Base-by-base conservation (phyloP, 1,140 invertebrate species). In the Caenorhabditis inopinata region DNA sequence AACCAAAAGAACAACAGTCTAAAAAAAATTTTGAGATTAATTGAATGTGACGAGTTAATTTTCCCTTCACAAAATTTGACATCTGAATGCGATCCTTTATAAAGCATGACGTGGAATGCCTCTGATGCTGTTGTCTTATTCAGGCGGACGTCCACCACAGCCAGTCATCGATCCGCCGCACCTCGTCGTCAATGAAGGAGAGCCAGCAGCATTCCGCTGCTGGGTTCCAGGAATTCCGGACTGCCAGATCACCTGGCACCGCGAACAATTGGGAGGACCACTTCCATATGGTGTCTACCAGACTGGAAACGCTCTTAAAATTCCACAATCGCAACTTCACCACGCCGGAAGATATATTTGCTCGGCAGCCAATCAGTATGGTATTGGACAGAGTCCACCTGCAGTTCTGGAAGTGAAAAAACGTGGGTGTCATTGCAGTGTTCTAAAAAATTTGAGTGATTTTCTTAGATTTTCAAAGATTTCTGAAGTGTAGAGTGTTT, bases 311-410 rank as follows among this genome's bases (percentile, higher is more conserved):
- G 84, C 86, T 38, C 83, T 88, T 16, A 83, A 84, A 35, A 88
- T 88, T 42, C 87, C 86, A 32, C 45, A 78, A 51, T 85, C 84
- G 14, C 78, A 87, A 42, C 74, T 83, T 14, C 80, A 83, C 14
- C 85, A 88, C 53, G 87, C 81, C 25, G 87, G 87, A 2, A 82
- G 88, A 58, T 88, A 88, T 68, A 88, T 88, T 46, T 88, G 87
- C 49, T 86, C 84, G 18, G 83, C 79, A 16, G 51, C 58, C n/a
- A 85, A 87, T 62, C 84, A 85, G 53, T 84, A 80, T 42, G 87
- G 87, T 14, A 80, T 74, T 12, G 86, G 82, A 38, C 80, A 82
- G 16, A 87, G 87, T 3, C 85, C 87, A 62, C 87, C 87, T 47
- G 87, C 85, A 0, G 23, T 82, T 18, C 62, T 88, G 42, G 87